Evolutionary conservation across 2,797 vertebrate genomes (phyloP), one percentile per base, ranked within the genome.

Genomic region (Lophura swinhoii): DNA sequence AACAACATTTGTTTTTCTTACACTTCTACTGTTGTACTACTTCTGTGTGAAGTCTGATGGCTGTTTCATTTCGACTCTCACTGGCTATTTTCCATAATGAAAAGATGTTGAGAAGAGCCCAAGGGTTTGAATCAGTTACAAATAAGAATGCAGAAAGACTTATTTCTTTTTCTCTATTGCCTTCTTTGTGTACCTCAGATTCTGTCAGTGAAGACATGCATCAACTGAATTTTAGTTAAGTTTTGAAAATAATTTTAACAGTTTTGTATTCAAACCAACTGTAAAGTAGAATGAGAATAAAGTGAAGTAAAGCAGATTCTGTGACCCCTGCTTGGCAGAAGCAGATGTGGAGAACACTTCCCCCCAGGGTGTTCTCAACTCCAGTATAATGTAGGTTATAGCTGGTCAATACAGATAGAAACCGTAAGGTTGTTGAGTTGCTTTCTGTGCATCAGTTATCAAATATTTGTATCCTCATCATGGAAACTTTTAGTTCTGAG

Each of bases 51-150:
- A 68, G 37, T 74, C 58, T 83, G 72, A 18, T 66, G 58, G 3
- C 49, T 84, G 28, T 71, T 89, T 88, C 46, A 26, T 69, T 91
- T 77, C 85, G 81, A 74, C 75, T 75, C 91, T 94, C 21, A 5
- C 43, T 73, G 53, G 56, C 71, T 21, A 49, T 88, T 83, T 90
- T 77, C 62, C 8, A 2, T 70, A 59, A 74, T 24, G 64, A 91
- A 60, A 73, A 58, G 35, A 62, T 69, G 41, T 72, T 41, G 51
- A 23, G 73, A 88, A 55, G 49, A 80, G 33, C 58, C 58, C 37
- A 51, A 68, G 53, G 43, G 17, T 58, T 92, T 77, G 53, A 82
- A 67, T 87, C 18, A 35, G 46, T 77, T 80, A 51, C 12, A 58
- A 55, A 49, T 62, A 43, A 48, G 55, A 60, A 53, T 56, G n/a